Evolutionary conservation across 2,797 vertebrate genomes (phyloP).

Genomic region (Neomorphus geoffroyi): DNA sequence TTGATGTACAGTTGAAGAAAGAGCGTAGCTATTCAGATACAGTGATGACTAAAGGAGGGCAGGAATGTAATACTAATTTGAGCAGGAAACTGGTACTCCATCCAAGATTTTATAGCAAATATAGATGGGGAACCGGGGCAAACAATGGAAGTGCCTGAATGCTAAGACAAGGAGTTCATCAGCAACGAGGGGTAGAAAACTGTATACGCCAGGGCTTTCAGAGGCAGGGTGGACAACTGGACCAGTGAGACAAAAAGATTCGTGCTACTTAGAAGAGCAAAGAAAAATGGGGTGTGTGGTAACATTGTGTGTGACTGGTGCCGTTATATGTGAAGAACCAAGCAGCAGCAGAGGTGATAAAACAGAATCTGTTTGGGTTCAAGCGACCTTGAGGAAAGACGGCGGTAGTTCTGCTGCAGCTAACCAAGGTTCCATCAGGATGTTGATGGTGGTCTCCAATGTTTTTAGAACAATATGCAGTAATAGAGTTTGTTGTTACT

Average conservation of each 20-base stretch:
- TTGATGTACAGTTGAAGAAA: background rate
- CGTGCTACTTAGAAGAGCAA: background rate
- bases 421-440: background rate
- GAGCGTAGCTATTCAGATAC: background rate
- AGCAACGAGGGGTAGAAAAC: background rate
- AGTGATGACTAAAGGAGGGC: background rate
- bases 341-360: background rate
- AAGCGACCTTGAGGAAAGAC: background rate
- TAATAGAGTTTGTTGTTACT: background rate
- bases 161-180: background rate
- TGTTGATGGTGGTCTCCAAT: background rate
- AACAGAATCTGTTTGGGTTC: background rate
- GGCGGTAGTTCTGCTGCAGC: background rate
- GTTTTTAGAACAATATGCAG: background rate
- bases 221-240: background rate
- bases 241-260: background rate
- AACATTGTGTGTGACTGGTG: background rate
- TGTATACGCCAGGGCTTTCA: background rate
- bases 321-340: background rate
- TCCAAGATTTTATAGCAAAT: background rate
- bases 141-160: background rate
- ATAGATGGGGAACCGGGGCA: background rate
- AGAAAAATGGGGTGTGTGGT: rapidly evolving
- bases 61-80: background rate
- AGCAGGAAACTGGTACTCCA: background rate